Percentiles rank a stretch among this genome's conserved stretches.
phyloP scores from a whole-genome alignment of 2,888 invertebrate species.

The Entomobrya proxima region DNA sequence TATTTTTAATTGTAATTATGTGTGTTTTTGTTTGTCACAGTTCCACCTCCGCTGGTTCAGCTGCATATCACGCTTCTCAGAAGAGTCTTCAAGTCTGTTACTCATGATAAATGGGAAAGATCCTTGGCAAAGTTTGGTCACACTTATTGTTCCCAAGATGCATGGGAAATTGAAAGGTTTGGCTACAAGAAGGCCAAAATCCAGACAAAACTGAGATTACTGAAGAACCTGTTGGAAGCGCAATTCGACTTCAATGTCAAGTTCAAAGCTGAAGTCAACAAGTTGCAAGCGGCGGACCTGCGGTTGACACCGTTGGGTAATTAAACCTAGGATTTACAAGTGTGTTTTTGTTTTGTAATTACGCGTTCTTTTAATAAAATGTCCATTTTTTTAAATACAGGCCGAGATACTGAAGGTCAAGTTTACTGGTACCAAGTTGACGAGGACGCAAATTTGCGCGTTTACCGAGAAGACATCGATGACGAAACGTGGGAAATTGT shows the following conservation, averaged over 20 bases:
- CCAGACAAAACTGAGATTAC: conserved; percentile 90
- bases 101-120: conserved; percentile 85
- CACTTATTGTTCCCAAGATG: conserved; percentile 92
- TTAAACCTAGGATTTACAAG: not conserved
- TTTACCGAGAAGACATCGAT: conserved; percentile 96
- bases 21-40: conserved; percentile 79
- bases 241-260: conserved; percentile 96
- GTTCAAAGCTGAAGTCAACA: conserved; percentile 92
- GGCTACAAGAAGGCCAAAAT: conserved; percentile 95
- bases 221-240: conserved; percentile 93
- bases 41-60: conserved; percentile 88
- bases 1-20: not conserved
- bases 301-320: conserved; percentile 88
- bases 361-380: not conserved
- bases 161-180: conserved; percentile 96
- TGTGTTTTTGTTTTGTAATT: not conserved
- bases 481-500: conserved; percentile 97
- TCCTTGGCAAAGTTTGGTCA: conserved; percentile 93
- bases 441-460: conserved; percentile 84
- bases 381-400: conserved; percentile 48
- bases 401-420: conserved; percentile 92
- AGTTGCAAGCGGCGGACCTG: conserved; percentile 86
- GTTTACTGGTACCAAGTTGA: conserved; percentile 97
- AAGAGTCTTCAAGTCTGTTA: conserved; percentile 79
- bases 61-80: conserved; percentile 93